Evolutionary conservation across 1,140 invertebrate genomes (phyloP), one percentile per base, ranked within the genome.

Genomic region (Pachyrhynchus sulphureomaculatus): DNA sequence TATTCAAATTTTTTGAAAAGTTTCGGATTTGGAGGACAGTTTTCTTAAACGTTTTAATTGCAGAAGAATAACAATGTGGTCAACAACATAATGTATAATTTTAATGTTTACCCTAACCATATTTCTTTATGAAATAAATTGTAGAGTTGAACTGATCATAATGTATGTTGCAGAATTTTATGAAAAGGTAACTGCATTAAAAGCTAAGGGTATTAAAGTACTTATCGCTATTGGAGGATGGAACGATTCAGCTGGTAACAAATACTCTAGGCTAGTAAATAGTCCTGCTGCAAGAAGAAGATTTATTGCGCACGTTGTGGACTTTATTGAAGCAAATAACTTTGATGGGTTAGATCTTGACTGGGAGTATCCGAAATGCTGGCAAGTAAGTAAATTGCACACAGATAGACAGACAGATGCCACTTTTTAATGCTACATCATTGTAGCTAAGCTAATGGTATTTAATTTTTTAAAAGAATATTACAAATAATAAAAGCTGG

Each of bases 341-440:
- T 88, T 88, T 69, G 86, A 88, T 63, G 87, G 87, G 24, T 74
- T 89, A 3, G 87, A 90, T 73, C 69, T 89, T 15, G 87, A 88
- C 66, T 90, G 87, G 87, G 87, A 89, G 72, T 90, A 89, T 76
- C 88, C 88, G 1, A 83, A 82, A 67, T 88, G 87, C 65, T 87
- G 84, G 81, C 84, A 88, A 79, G 85, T 86, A 68, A 75, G 56
- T 66, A 17, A 24, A 9, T n/a, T n/a, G n/a, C n/a, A n/a, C n/a
- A n/a, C n/a, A n/a, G n/a, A n/a, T n/a, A n/a, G n/a, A n/a, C n/a
- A n/a, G n/a, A n/a, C n/a, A n/a, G n/a, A n/a, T n/a, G n/a, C n/a
- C n/a, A n/a, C n/a, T n/a, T n/a, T n/a, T n/a, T n/a, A n/a, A n/a
- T n/a, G n/a, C n/a, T n/a, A n/a, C n/a, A n/a, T n/a, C n/a, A n/a